These are phyloP conservation scores for Hyla sarda DNA, from an alignment of 2,113 vertebrate genomes.

Conservation along the genomic window DNA sequence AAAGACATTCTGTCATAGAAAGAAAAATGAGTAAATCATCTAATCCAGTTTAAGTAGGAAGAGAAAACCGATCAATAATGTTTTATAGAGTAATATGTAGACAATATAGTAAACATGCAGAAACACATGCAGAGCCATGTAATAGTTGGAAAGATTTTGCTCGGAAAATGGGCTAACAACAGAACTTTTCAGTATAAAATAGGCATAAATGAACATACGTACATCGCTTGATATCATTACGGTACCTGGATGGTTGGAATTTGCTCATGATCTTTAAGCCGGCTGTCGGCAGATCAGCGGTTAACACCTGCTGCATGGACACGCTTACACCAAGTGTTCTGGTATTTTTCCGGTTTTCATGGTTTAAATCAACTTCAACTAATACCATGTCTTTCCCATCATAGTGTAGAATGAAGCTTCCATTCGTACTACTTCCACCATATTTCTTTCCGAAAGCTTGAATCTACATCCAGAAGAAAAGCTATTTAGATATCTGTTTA, in stretches of 20 bases:
- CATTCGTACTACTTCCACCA: constrained; percentile 62
- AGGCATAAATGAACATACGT: not conserved
- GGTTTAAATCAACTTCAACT: constrained; percentile 69
- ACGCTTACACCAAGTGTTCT: constrained; percentile 63
- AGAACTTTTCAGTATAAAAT: not conserved
- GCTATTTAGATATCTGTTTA: not conserved
- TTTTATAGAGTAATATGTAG: not conserved
- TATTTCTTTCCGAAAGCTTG: constrained; percentile 65
- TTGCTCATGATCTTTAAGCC: constrained; percentile 73
- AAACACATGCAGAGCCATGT: not conserved
- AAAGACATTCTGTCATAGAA: constrained; percentile 70
- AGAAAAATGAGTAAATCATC: not conserved
- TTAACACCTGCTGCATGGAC: constrained; percentile 73
- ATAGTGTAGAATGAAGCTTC: constrained; percentile 70
- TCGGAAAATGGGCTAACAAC: not conserved
- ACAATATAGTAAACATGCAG: constrained; percentile 43
- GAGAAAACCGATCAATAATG: not conserved
- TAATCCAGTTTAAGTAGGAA: not conserved
- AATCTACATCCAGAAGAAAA: constrained; percentile 65
- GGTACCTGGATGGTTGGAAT: constrained; percentile 76
- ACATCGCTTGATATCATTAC: not conserved
- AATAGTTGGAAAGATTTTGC: not conserved
- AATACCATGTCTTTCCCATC: constrained; percentile 68
- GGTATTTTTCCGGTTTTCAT: constrained; percentile 62
- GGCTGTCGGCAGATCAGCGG: constrained; percentile 65